Evolutionary conservation across 2,113 vertebrate species (phyloP), one percentile per base, ranked within the genome.

Genomic region (Mesoclemmys tuberculata): DNA sequence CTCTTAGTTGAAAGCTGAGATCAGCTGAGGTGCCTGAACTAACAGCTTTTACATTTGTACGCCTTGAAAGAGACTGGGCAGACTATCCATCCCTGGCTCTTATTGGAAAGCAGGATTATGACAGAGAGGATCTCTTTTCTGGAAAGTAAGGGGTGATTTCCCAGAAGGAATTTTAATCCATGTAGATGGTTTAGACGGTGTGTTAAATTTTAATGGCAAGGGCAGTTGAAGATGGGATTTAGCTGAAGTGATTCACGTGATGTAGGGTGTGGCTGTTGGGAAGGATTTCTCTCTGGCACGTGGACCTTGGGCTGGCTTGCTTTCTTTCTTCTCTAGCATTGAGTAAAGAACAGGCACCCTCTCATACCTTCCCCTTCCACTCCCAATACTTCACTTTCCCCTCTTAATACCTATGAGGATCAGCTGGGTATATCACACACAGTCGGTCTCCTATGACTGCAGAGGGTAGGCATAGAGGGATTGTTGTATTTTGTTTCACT

Each of bases 371-470:
- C 77, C 29, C 44, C 77, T 5, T 26, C 48, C 79, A n/a, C 48
- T 22, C 48, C 26, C 49, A 14, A 41, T 81, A 31, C 18, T 27
- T 56, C 14, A 27, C 14, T 4, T 1, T 38, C 51, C 41, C 2
- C 1, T 38, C 48, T 64, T 71, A 26, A 22, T 2, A 2, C 11
- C 0, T 29, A 2, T 5, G 2, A 31, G 79, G 61, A 71, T 38
- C 64, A 4, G 3, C 48, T 29, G 41, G 55, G 38, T 55, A 56
- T 4, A 8, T 5, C 75, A 74, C 82, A 16, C 6, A 5, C 0
- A 2, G 10, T 64, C 9, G 4, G 77, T 64, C 68, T 61, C 79
- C 18, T 0, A 0, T 5, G n/a, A 10, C 52, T 68, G 5, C 0
- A 49, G 56, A 16, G 49, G 31, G 13, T 0, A 4, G 44, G 29